Percentiles rank a stretch among this genome's conserved stretches.
Conservation (phyloP, 2,888 invertebrate genomes). For the Papilio demoleus region DNA sequence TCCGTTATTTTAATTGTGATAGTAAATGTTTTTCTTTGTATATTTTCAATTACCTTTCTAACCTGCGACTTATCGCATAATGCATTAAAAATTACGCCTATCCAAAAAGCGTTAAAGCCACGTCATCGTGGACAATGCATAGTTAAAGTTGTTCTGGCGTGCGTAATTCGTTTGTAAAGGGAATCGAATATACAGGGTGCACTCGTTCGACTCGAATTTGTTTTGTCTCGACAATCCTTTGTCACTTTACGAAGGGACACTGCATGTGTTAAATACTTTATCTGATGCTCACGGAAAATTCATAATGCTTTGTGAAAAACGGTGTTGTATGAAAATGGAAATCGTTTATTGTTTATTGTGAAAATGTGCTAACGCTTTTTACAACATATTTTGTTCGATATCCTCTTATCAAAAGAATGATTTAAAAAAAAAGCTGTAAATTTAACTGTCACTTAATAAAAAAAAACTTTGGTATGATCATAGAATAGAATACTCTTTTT, state of each 20-base stretch:
- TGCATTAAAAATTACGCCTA: no score
- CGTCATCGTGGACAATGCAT: not conserved
- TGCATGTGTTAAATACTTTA: not conserved
- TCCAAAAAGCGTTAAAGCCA: no score
- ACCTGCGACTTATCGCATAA: no score
- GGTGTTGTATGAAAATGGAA: not conserved
- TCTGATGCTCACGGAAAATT: not conserved
- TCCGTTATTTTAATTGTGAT: no score
- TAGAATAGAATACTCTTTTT: no score
- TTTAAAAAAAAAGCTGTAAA: not conserved
- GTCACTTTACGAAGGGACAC: not conserved
- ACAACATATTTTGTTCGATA: not conserved
- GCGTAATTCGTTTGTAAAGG: constrained; percentile 1
- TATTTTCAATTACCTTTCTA: no score
- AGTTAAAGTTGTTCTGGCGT: not conserved
- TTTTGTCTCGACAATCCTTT: not conserved
- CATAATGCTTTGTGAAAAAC: not conserved
- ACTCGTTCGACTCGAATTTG: not conserved
- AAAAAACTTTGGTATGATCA: no score
- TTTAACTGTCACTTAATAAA: no score
- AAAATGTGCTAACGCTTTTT: not conserved
- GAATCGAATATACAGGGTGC: not conserved
- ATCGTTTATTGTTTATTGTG: not conserved
- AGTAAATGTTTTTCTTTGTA: no score
- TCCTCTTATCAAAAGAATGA: not conserved